Conservation (phyloP, 1,140 invertebrate species). For the Heliconius hermathena region DNA sequence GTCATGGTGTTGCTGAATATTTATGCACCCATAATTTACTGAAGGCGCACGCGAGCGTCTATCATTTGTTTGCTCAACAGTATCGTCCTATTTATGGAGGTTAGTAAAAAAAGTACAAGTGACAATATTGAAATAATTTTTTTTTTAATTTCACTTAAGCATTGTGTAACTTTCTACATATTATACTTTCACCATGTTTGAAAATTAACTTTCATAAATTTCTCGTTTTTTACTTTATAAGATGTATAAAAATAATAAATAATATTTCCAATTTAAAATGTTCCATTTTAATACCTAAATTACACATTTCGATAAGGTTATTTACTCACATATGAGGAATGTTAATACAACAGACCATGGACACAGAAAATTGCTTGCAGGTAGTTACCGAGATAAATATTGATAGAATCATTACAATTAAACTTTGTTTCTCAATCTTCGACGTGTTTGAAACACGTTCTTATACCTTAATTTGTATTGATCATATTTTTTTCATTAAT, state of each 20-base stretch:
- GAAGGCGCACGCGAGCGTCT: slow-evolving; percentile 85
- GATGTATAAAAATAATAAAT: neutral
- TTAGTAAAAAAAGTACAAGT: slow-evolving; percentile 41
- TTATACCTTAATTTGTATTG: neutral
- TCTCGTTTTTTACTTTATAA: neutral
- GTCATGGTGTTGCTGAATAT: slow-evolving; percentile 83
- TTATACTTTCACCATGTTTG: neutral
- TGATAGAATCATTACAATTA: slow-evolving; percentile 9
- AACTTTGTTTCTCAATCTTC: slow-evolving; percentile 2
- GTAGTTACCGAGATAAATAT: slow-evolving; percentile 10
- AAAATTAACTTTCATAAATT: neutral
- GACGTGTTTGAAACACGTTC: neutral
- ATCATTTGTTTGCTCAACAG: slow-evolving; percentile 85
- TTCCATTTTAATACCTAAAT: neutral
- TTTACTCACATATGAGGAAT: slow-evolving; percentile 1
- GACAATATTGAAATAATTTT: neutral
- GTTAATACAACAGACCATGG: neutral
- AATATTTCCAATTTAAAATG: neutral
- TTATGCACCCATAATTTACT: slow-evolving; percentile 84
- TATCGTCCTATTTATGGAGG: slow-evolving; percentile 84
- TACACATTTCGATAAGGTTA: slow-evolving; percentile 10
- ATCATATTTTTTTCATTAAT: neutral
- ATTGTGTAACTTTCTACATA: neutral
- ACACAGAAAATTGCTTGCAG: slow-evolving; percentile 6
- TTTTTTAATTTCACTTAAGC: neutral